Base-by-base conservation (phyloP, 2,113 vertebrate species). In the Natator depressus region DNA sequence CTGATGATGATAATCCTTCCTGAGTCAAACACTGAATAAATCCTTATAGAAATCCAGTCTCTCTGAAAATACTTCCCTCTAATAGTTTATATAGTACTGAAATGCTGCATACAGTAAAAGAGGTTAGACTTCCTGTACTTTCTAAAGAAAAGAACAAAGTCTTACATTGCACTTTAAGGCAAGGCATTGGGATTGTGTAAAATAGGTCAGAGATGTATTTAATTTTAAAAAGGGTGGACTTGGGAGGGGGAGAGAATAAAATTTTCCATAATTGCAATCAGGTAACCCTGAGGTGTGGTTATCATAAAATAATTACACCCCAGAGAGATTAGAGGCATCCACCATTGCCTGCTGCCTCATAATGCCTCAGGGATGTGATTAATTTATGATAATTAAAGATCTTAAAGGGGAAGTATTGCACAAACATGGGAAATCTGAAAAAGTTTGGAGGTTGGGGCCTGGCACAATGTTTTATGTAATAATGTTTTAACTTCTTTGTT, bases 321-420 rank as follows among this genome's bases (percentile, higher is more conserved):
- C 80, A 89, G 88, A 93, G 93, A 87, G 80, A 90, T 94, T 93
- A 91, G 90, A 92, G 80, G 81, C 24, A 93, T 89, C 89, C 31
- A 0, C 91, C 85, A 55, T 82, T 97, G 75, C 82, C 76, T 91
- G 80, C 89, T 95, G 87, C 83, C 50, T 95, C 82, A 51, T 88
- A 80, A 91, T 93, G 89, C 96, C 92, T 96, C 0, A 0, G 93
- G 95, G 92, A 92, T 96, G 82, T 94, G 95, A 96, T 97, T 95
- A 97, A 89, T n/a, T 94, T 96, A 90, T 75, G 90, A 94, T 98
- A 95, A 98, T 97, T 97, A 96, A 95, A 91, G 83, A 88, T 95
- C 75, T 96, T 96, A n/a, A 16, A 91, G 42, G 91, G 65, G 76
- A 95, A 96, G 92, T 95, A 84, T 10, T 53, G 53, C 13, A 46